Evolutionary conservation across 2,888 invertebrate species (phyloP).

Genomic region (Iselma pallidipennis): DNA sequence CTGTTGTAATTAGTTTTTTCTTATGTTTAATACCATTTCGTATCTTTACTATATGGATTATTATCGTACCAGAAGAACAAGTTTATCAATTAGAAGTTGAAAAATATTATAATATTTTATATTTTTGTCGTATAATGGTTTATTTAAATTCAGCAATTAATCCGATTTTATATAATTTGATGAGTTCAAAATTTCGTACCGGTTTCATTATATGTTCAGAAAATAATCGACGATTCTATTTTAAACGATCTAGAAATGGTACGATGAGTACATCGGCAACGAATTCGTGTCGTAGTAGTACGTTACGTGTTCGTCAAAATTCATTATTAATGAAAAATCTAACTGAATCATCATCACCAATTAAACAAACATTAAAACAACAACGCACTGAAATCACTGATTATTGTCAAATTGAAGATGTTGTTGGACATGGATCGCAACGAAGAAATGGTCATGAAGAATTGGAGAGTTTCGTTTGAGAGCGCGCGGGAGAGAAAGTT

Average conservation of each 20-base stretch:
- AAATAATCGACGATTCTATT: slow-evolving; percentile 57
- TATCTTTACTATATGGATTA: slow-evolving; percentile 80
- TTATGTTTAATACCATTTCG: slow-evolving; percentile 86
- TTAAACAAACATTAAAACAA: slow-evolving; percentile 55
- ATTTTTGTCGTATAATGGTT: slow-evolving; percentile 83
- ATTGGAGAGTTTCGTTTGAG: slow-evolving; percentile 44
- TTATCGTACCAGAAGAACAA: slow-evolving; percentile 72
- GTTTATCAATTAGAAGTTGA: slow-evolving; percentile 73
- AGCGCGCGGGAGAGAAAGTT: not conserved
- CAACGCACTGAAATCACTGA: not conserved
- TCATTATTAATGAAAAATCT: slow-evolving; percentile 48
- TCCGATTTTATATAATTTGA: slow-evolving; percentile 89
- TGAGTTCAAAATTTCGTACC: slow-evolving; percentile 87
- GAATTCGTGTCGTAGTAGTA: slow-evolving; percentile 55
- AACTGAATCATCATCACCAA: slow-evolving; percentile 55
- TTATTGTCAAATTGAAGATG: slow-evolving; percentile 27
- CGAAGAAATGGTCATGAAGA: slow-evolving; percentile 27
- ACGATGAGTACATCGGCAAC: slow-evolving; percentile 65
- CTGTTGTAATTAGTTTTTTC: slow-evolving; percentile 87
- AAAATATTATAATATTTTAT: slow-evolving; percentile 79
- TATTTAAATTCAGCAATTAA: slow-evolving; percentile 90
- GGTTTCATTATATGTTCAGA: slow-evolving; percentile 74
- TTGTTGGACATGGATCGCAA: slow-evolving; percentile 7
- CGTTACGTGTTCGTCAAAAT: slow-evolving; percentile 45
- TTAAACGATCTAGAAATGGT: slow-evolving; percentile 55